These are phyloP conservation scores for Oncorhynchus keta DNA, from an alignment of 2,113 vertebrate genomes.

Conservation along the genomic window DNA sequence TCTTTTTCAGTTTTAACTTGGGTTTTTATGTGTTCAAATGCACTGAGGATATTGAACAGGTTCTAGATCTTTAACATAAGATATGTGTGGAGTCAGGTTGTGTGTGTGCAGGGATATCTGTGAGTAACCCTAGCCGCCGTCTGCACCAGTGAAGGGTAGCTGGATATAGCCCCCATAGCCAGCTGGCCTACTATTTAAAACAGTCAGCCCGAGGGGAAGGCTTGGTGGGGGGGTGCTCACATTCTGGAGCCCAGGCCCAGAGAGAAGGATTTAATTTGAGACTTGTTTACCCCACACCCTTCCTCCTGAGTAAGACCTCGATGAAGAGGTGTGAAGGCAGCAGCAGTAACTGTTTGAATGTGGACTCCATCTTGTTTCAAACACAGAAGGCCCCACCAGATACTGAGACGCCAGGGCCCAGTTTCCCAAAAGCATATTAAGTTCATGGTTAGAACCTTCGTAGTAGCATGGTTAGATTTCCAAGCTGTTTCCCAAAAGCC, in stretches of 20 bases:
- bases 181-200: conserved; percentile 70
- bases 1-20: neutral
- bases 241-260: conserved; percentile 16
- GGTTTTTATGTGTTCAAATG: neutral
- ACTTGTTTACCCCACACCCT: conserved; percentile 47
- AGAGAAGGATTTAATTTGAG: conserved; percentile 35
- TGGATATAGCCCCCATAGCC: conserved; percentile 55
- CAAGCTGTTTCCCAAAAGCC: no score
- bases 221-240: neutral
- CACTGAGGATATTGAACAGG: neutral
- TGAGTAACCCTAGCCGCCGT: conserved; percentile 37
- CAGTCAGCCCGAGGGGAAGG: neutral
- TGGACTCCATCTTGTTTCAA: conserved; percentile 2
- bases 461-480: no score
- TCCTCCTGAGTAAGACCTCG: conserved; percentile 20
- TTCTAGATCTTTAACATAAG: neutral
- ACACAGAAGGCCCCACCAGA: no score
- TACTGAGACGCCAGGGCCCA: no score
- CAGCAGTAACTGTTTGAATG: neutral
- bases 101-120: conserved; percentile 12
- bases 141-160: conserved; percentile 45
- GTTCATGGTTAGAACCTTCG: no score
- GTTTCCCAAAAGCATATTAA: no score
- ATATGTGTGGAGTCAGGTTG: conserved; percentile 4
- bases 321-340: neutral